Conservation (phyloP, 2,113 vertebrate genomes). For the Scortum barcoo region DNA sequence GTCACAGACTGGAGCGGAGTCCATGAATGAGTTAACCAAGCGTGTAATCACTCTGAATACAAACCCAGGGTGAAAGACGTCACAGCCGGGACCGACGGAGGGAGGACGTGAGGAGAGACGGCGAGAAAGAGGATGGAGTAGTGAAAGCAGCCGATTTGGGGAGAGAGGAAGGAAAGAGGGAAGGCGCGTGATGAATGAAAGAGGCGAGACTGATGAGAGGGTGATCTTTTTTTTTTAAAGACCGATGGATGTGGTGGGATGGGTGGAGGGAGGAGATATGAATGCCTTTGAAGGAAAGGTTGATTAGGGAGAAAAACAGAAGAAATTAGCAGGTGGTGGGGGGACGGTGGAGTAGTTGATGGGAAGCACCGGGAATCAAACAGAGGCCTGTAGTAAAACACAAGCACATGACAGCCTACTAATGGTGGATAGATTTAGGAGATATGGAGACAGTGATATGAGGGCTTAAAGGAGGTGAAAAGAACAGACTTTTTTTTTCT, state of each 20-base stretch:
- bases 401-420: slow-evolving; percentile 2
- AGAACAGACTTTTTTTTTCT: background rate
- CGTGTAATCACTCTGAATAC: slow-evolving; percentile 68
- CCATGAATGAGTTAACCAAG: slow-evolving; percentile 71
- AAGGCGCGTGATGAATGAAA: slow-evolving; percentile 18
- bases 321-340: slow-evolving; percentile 28
- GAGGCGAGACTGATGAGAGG: slow-evolving; percentile 23
- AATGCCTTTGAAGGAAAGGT: slow-evolving; percentile 37
- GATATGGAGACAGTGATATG: background rate
- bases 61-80: slow-evolving; percentile 56
- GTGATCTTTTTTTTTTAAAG: too few species aligned
- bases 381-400: slow-evolving; percentile 28
- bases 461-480: background rate
- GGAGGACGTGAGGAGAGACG: slow-evolving; percentile 13
- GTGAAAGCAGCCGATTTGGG: slow-evolving; percentile 33
- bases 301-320: slow-evolving; percentile 32
- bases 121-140: slow-evolving; percentile 7
- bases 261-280: slow-evolving; percentile 12
- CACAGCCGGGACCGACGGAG: slow-evolving; percentile 22
- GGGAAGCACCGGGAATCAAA: slow-evolving; percentile 32
- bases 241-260: background rate
- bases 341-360: slow-evolving; percentile 1
- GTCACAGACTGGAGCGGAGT: slow-evolving; percentile 44
- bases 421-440: slow-evolving; percentile 19
- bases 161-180: background rate